Percentiles rank a stretch among this genome's conserved stretches.
Evolutionary conservation across 2,113 vertebrate species (phyloP).

Genomic region (Heterotis niloticus): DNA sequence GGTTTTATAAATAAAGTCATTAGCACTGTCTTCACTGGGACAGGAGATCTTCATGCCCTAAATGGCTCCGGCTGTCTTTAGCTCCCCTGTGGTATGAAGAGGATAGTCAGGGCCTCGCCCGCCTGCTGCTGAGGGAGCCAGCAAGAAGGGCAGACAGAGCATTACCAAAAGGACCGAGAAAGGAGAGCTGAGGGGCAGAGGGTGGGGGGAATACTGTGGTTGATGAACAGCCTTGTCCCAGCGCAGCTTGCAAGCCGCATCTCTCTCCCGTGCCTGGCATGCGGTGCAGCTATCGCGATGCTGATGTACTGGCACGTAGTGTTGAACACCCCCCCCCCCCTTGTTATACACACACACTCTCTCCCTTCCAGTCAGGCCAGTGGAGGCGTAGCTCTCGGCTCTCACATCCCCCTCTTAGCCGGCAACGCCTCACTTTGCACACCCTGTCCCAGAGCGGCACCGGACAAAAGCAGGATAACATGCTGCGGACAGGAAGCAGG

Average conservation of each 20-base stretch:
- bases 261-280: background rate
- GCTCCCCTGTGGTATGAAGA: too few species aligned
- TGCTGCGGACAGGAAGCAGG: conserved; percentile 12
- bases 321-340: background rate
- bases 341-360: too few species aligned
- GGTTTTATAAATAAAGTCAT: too few species aligned
- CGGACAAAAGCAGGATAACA: background rate
- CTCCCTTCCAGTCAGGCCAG: background rate
- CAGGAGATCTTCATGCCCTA: too few species aligned
- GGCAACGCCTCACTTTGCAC: background rate
- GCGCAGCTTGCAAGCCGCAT: background rate
- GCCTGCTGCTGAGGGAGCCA: background rate
- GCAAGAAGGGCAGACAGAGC: too few species aligned
- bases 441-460: background rate
- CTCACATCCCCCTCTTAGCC: too few species aligned
- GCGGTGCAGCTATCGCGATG: background rate
- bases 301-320: background rate
- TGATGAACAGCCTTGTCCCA: background rate
- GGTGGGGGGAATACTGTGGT: background rate
- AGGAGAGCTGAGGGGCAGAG: background rate
- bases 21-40: too few species aligned
- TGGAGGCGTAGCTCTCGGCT: too few species aligned
- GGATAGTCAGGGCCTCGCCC: background rate
- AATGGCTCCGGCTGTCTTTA: too few species aligned
- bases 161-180: too few species aligned